phyloP scores from a whole-genome alignment of 2,888 invertebrate species.

The Cepaea hortensis region DNA sequence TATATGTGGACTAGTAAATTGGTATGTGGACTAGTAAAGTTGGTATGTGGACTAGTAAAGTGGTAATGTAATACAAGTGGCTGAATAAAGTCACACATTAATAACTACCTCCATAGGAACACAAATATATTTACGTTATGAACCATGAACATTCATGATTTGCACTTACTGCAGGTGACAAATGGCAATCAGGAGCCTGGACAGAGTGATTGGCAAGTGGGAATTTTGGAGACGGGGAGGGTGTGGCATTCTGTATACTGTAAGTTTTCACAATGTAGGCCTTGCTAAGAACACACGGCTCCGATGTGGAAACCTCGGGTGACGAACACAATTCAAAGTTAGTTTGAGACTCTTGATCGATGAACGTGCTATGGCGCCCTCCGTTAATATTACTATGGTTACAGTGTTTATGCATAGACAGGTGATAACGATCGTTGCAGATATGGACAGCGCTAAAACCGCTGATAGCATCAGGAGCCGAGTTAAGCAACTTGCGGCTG shows the following conservation, averaged over 20 bases:
- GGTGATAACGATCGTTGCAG: neutral
- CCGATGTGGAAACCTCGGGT: neutral
- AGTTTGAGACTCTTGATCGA: constrained; percentile 42
- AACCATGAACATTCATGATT: no score
- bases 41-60: no score
- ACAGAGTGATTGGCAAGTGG: neutral
- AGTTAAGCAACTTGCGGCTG: neutral
- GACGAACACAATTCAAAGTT: neutral
- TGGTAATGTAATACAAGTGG: no score
- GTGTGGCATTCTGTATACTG: constrained; percentile 44
- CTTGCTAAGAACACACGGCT: constrained; percentile 28
- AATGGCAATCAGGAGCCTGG: neutral
- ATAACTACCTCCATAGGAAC: no score
- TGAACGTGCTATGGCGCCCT: neutral
- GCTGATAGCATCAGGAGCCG: neutral
- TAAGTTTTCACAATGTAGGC: constrained; percentile 44
- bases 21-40: no score
- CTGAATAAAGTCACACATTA: no score
- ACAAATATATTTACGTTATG: no score
- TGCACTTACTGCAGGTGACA: neutral
- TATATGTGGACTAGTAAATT: no score
- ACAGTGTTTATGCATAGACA: neutral
- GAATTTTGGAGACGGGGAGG: constrained; percentile 44
- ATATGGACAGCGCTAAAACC: neutral
- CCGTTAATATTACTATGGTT: neutral